These are phyloP conservation scores for Rhingia rostrata DNA, from an alignment of 2,888 invertebrate species.

Conservation along the genomic window DNA sequence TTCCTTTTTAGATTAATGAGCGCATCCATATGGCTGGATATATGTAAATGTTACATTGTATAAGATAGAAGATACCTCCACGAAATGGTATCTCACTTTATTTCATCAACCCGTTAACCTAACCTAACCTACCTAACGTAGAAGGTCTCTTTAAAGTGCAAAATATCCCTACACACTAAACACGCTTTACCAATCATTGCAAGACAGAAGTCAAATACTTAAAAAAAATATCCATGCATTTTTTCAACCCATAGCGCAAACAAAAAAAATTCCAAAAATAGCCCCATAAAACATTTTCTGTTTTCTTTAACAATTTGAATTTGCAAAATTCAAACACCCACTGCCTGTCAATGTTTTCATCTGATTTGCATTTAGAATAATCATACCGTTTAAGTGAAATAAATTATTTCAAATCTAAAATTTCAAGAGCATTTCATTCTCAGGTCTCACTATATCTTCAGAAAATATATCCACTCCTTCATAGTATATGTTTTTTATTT, in stretches of 20 bases:
- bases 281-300: constrained; percentile 1
- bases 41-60: no score
- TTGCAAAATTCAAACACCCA: constrained; percentile 37
- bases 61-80: no score
- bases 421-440: constrained; percentile 54
- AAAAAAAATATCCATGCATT: not conserved
- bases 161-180: no score
- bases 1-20: no score
- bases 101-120: no score
- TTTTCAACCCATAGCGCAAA: not conserved
- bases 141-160: no score
- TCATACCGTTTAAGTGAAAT: constrained; percentile 36
- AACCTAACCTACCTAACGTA: no score
- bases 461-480: not conserved
- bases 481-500: constrained; percentile 16
- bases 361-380: constrained; percentile 28
- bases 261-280: constrained; percentile 21
- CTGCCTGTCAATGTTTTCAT: constrained; percentile 39
- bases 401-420: constrained; percentile 41
- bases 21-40: no score
- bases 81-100: no score
- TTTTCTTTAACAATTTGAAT: constrained; percentile 43
- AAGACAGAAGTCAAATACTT: no score
- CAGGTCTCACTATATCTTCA: constrained; percentile 39
- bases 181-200: no score